Conservation (phyloP, 2,797 vertebrate genomes). For the Odontamblyopus rebecca region DNA sequence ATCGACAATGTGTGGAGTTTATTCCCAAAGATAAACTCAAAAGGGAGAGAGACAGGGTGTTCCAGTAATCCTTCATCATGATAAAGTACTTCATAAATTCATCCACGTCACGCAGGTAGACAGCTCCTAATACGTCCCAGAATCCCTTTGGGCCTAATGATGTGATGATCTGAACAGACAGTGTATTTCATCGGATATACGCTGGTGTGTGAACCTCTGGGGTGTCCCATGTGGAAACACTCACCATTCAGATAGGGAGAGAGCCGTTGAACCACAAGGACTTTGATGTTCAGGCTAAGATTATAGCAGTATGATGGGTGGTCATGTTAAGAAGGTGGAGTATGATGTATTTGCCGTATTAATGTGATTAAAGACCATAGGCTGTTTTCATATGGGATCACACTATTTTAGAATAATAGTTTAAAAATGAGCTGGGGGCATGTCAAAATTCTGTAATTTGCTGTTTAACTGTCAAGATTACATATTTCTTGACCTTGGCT, state of each 20-base stretch:
- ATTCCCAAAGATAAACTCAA: conserved; percentile 62
- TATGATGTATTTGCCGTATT: background rate
- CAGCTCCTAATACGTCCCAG: conserved; percentile 63
- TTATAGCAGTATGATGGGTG: background rate
- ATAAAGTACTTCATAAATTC: conserved; percentile 72
- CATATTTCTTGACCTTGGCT: background rate
- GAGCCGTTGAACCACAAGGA: conserved; percentile 19
- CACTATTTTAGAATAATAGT: background rate
- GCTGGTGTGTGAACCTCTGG: conserved; percentile 59
- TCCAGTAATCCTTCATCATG: conserved; percentile 64
- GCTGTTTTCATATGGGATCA: background rate
- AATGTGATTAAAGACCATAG: background rate
- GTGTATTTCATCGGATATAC: conserved; percentile 61
- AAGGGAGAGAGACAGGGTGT: conserved; percentile 63
- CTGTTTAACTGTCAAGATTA: background rate
- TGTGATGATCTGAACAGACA: conserved; percentile 73
- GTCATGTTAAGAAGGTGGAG: background rate
- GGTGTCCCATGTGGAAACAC: conserved; percentile 72
- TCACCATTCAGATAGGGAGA: conserved; percentile 41
- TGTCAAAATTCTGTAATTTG: no score
- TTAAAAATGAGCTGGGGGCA: background rate
- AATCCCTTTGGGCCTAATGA: conserved; percentile 72
- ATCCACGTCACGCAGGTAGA: conserved; percentile 65
- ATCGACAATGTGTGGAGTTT: conserved; percentile 25
- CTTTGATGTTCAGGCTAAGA: conserved; percentile 42